Percentiles rank a stretch among this genome's conserved stretches.
phyloP scores from a whole-genome alignment of 1,140 invertebrate genomes.

The Diuraphis noxia region DNA sequence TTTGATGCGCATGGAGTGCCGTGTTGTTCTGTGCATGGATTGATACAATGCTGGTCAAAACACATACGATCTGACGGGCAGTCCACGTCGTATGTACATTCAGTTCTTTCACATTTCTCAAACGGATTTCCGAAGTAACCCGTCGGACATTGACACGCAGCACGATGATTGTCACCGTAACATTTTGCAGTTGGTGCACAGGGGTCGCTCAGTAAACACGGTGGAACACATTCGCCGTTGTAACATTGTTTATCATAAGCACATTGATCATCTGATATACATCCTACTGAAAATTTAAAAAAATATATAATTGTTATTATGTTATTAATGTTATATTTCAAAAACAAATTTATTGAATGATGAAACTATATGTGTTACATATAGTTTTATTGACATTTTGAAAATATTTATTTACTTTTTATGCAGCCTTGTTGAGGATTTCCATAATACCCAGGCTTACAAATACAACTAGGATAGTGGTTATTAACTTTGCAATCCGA shows the following conservation, averaged over 20 bases:
- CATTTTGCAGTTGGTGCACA: conserved; percentile 83
- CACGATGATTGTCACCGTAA: conserved; percentile 74
- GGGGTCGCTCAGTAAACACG: conserved; percentile 75
- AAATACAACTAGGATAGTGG: conserved; percentile 81
- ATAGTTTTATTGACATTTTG: background rate
- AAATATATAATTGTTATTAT: background rate
- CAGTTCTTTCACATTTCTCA: conserved; percentile 74
- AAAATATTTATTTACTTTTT: conserved; percentile 65
- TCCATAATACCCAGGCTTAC: conserved; percentile 76
- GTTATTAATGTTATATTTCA: background rate
- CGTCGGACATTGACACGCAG: conserved; percentile 74
- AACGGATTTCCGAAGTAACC: conserved; percentile 78
- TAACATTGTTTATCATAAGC: conserved; percentile 75
- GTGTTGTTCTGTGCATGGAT: conserved; percentile 70
- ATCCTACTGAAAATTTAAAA: conserved; percentile 68
- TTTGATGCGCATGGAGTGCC: conserved; percentile 67
- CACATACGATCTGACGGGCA: conserved; percentile 75
- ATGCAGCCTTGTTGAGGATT: conserved; percentile 79
- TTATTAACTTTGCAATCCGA: conserved; percentile 77
- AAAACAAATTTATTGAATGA: background rate
- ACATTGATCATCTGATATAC: conserved; percentile 80
- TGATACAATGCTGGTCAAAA: conserved; percentile 70
- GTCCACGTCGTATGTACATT: conserved; percentile 77
- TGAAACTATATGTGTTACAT: background rate
- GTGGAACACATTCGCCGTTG: conserved; percentile 78